A percentile compares a stretch with the other conserved stretches of the same genome.
Evolutionary conservation across 1,140 invertebrate species (phyloP).

Genomic region (Drosophila orena): DNA sequence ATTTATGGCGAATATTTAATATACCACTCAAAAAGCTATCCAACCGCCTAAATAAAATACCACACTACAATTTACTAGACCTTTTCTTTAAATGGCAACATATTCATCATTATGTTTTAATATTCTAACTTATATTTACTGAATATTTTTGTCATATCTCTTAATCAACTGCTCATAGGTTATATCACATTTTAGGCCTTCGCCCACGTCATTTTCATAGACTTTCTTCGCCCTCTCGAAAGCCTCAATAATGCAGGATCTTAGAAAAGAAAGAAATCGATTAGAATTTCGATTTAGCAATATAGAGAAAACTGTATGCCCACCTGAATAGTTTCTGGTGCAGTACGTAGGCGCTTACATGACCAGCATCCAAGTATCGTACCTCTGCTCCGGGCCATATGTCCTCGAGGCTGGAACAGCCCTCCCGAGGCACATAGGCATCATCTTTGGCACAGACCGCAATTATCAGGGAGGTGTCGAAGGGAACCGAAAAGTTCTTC

Average conservation of each 20-base stretch:
- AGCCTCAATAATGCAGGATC: slow-evolving; percentile 88
- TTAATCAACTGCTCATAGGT: slow-evolving; percentile 58
- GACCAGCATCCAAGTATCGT: slow-evolving; percentile 94
- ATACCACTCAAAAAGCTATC: too few relatives aligned
- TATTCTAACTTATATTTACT: slow-evolving; percentile 4
- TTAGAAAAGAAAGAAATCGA: slow-evolving; percentile 75
- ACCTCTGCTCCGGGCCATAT: slow-evolving; percentile 97
- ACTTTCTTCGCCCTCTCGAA: slow-evolving; percentile 88
- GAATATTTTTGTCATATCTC: slow-evolving; percentile 57
- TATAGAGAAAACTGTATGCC: neutral
- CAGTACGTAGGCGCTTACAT: slow-evolving; percentile 95
- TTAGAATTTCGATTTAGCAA: neutral
- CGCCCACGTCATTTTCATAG: slow-evolving; percentile 39
- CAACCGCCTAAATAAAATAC: too few relatives aligned
- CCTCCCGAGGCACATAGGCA: slow-evolving; percentile 95
- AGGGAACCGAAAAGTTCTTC: slow-evolving; percentile 94
- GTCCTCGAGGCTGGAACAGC: slow-evolving; percentile 92
- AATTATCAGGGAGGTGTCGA: slow-evolving; percentile 94
- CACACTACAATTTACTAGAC: neutral
- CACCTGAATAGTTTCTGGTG: slow-evolving; percentile 95
- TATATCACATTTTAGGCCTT: slow-evolving; percentile 51
- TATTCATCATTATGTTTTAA: slow-evolving; percentile 26
- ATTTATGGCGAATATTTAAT: too few relatives aligned
- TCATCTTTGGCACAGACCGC: slow-evolving; percentile 94
- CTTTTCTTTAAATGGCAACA: slow-evolving; percentile 24